Percentiles rank a stretch among this genome's conserved stretches.
Evolutionary conservation across 2,113 vertebrate species (phyloP).

Genomic region (Passerina amoena): DNA sequence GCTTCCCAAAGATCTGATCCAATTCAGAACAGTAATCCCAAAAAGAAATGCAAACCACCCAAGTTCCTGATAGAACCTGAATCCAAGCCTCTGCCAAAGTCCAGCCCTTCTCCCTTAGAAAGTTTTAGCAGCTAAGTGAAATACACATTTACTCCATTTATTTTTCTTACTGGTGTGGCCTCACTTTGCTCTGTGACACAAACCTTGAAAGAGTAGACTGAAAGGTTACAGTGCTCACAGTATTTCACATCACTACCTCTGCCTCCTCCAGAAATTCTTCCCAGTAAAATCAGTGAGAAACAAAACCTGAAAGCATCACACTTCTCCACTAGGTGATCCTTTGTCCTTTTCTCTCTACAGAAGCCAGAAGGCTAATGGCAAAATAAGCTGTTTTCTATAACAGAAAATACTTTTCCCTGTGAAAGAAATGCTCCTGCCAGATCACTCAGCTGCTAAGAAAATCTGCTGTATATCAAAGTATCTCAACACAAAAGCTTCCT

Average conservation of each 20-base stretch:
- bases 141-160: rapidly evolving
- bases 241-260: background rate
- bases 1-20: background rate
- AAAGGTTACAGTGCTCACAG: background rate
- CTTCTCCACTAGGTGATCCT: background rate
- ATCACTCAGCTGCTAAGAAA: background rate
- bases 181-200: background rate
- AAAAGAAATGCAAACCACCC: background rate
- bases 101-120: background rate
- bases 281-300: background rate
- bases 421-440: background rate
- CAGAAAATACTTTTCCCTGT: background rate
- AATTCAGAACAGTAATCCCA: background rate
- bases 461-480: background rate
- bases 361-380: background rate
- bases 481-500: background rate
- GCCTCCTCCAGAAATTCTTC: background rate
- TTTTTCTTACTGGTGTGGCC: background rate
- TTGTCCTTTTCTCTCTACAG: background rate
- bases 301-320: background rate
- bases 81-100: background rate
- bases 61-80: rapidly evolving
- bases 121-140: background rate
- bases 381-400: background rate
- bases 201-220: background rate